Base-by-base conservation (phyloP, 1,140 invertebrate genomes). In the Mactra quadrangularis region DNA sequence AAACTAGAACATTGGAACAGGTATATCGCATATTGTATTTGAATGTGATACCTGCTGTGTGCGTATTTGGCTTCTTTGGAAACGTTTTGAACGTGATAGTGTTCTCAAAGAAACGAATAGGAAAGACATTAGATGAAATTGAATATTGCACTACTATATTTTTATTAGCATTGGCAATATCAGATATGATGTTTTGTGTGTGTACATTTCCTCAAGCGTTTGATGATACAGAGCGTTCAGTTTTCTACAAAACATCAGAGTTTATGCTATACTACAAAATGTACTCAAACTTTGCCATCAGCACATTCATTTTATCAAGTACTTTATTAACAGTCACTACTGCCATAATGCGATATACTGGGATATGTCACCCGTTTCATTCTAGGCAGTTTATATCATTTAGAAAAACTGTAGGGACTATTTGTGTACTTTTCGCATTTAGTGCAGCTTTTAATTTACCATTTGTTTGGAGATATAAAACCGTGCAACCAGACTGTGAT, bases 321-420 rank as follows among this genome's bases (percentile, higher is more conserved):
- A 91, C 90, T 7, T 59, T 87, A 55, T 76, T 91, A 15, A 91
- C 90, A 0, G 87, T 91, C 0, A 57, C 88, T 2, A 89, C 89
- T 6, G 89, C 90, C n/a, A 78, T 88, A 1, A 88, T 89, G 83
- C 45, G 90, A 17, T 91, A 90, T 62, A 74, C 90, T 0, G 90
- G 86, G 3, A 90, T 91, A 15, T 90, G 90, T 71, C 89, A 90
- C 52, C 90, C 90, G 13, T 88, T 91, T 25, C 76, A 85, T 17
- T 88, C 89, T 1, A 60, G 90, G 38, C 84, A 88, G 47, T 83
- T 88, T 33, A 86, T 91, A 60, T 87, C 86, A 0, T 75, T 88
- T 9, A 78, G 83, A 27, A 74, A 82, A 33, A 89, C 87, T 3
- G 78, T 83, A n/a, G 55, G 74, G 4, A 82, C 86, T 13, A 88